Base-by-base conservation (phyloP, 2,797 vertebrate genomes). In the Tadarida brasiliensis region DNA sequence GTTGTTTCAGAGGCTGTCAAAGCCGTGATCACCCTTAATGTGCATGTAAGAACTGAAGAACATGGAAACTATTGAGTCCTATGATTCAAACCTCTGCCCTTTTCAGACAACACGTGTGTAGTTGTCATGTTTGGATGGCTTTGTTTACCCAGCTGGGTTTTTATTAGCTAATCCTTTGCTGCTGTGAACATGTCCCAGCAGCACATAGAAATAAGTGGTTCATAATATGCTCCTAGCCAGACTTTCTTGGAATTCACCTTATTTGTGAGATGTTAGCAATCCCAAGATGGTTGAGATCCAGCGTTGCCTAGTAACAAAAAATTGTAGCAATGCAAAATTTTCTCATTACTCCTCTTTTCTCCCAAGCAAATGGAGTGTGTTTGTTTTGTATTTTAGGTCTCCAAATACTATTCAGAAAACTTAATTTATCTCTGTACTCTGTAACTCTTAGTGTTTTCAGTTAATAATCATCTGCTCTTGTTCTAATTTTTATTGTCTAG, bases 401-500 rank as follows among this genome's bases (percentile, higher is more conserved):
- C 51, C 65, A 63, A 77, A 94, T 76, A n/a, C 19, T 63, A 57
- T 59, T 61, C 54, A 70, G 57, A 96, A 82, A 78, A 67, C 24
- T 77, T 80, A n/a, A 77, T 61, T 84, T 91, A 67, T 81, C 30
- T 92, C 61, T 77, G 73, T 88, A 5, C 56, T 77, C 11, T 88
- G 28, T 95, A 68, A 86, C 39, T 95, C 47, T 47, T 15, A 47
- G 30, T 83, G 26, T 49, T 91, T 92, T 88, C 14, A 63, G 56
- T 83, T 88, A 59, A 47, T 70, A 51, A 7, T 80, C 61, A 59
- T 87, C 82, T 86, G 51, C 78, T 82, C 92, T 91, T 87, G 24
- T 56, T 87, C 70, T 83, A 44, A 74, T 73, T 94, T 94, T 95
- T 82, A 84, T n/a, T 85, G 49, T 87, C 71, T 91, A 20, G 17